phyloP scores from a whole-genome alignment of 2,888 invertebrate genomes.

The Cerceris rybyensis region DNA sequence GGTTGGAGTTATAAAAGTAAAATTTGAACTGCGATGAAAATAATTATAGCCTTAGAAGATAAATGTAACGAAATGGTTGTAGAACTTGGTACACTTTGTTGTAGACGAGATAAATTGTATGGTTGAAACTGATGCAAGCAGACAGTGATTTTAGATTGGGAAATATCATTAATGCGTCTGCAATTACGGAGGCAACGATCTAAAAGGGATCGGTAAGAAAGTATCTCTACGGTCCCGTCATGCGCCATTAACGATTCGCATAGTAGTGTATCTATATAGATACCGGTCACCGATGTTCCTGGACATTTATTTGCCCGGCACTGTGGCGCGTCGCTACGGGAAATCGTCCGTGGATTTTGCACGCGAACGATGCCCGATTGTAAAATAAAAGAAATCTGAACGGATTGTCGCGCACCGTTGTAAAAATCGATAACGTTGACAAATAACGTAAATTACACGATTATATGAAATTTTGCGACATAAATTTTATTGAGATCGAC shows the following conservation, averaged over 20 bases:
- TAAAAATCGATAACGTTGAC: background rate
- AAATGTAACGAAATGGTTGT: too few relatives aligned
- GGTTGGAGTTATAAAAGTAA: too few relatives aligned
- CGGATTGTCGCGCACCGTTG: background rate
- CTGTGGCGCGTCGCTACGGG: background rate
- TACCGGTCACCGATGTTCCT: background rate
- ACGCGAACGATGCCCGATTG: background rate
- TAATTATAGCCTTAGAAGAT: too few relatives aligned
- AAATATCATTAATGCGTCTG: background rate
- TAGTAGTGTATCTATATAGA: too few relatives aligned
- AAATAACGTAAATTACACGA: background rate
- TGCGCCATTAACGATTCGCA: too few relatives aligned
- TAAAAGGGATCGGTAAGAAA: too few relatives aligned
- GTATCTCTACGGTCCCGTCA: too few relatives aligned
- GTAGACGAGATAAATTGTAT: too few relatives aligned
- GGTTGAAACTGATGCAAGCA: too few relatives aligned
- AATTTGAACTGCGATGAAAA: too few relatives aligned
- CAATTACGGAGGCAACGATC: background rate
- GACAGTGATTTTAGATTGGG: too few relatives aligned
- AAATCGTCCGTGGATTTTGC: background rate
- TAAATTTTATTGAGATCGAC: background rate
- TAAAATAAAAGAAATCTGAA: background rate
- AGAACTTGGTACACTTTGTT: too few relatives aligned
- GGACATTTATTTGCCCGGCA: background rate
- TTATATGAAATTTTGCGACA: background rate